Evolutionary conservation across 2,888 invertebrate species (phyloP).

Genomic region (Limnephilus lunatus): DNA sequence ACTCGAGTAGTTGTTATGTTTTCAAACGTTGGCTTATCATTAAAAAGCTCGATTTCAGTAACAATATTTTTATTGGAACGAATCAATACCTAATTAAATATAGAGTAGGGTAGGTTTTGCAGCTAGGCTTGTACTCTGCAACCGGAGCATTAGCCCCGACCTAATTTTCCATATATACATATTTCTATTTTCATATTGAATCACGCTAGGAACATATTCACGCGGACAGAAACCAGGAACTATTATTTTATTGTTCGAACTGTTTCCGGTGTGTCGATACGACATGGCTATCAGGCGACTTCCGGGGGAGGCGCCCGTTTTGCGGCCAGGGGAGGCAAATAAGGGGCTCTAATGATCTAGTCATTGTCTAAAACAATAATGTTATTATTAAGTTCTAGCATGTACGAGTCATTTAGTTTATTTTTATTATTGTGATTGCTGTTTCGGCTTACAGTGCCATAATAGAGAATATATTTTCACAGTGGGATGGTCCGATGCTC

Average conservation of each 20-base stretch:
- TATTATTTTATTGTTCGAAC: slow-evolving; percentile 25
- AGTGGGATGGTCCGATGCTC: no score
- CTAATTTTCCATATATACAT: neutral
- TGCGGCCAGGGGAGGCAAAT: neutral
- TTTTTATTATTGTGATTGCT: no score
- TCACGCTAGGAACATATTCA: neutral
- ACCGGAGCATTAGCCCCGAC: neutral
- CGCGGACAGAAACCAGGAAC: neutral
- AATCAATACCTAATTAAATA: neutral
- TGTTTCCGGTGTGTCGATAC: slow-evolving; percentile 12
- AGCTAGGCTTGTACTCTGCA: neutral
- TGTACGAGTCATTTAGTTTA: no score
- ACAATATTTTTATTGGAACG: neutral
- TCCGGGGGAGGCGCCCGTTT: slow-evolving; percentile 24
- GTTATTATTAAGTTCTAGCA: no score
- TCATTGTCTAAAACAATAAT: neutral
- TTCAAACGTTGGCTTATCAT: neutral
- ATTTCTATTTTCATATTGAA: neutral
- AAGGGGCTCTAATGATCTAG: neutral
- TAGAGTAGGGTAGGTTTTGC: neutral
- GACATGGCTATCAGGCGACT: slow-evolving; percentile 9
- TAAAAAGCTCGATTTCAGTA: neutral
- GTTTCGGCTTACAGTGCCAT: no score
- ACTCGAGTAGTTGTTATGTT: neutral
- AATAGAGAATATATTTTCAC: no score